These are phyloP conservation scores for Bellardia bayeri DNA, from an alignment of 2,888 invertebrate species.

Conservation along the genomic window DNA sequence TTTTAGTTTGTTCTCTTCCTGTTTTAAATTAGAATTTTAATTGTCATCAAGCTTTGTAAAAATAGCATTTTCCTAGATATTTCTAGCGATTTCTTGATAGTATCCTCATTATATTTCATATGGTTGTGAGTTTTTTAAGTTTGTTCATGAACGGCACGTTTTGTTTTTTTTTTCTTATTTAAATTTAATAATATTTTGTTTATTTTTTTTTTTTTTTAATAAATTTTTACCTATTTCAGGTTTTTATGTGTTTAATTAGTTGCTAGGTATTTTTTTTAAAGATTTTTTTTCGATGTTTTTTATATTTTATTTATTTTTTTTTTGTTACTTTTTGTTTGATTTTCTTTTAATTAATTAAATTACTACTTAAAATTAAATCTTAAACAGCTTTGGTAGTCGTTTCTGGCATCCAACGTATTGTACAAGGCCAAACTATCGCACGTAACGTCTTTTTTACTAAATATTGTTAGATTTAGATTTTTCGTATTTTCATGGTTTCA, in stretches of 20 bases:
- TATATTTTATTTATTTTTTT: constrained; percentile 71
- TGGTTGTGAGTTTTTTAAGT: constrained; percentile 55
- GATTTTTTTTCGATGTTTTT: constrained; percentile 72
- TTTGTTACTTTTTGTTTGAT: constrained; percentile 70
- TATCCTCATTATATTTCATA: constrained; percentile 47
- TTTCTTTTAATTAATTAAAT: constrained; percentile 68
- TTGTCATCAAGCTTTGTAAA: constrained; percentile 22
- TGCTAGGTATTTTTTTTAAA: constrained; percentile 63
- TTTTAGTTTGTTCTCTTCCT: constrained; percentile 37
- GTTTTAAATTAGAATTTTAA: constrained; percentile 18
- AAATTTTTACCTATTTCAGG: constrained; percentile 72
- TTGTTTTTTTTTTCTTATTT: constrained; percentile 62
- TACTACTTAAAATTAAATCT: constrained; percentile 81
- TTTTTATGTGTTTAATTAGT: constrained; percentile 71
- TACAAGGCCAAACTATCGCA: constrained; percentile 84
- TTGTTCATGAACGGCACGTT: constrained; percentile 74
- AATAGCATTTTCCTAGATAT: constrained; percentile 11
- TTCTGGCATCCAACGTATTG: constrained; percentile 85
- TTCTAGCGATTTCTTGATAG: constrained; percentile 16
- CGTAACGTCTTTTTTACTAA: constrained; percentile 84
- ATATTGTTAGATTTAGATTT: constrained; percentile 63
- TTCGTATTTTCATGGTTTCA: constrained; percentile 42
- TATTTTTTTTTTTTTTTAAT: constrained; percentile 52
- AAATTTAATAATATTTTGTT: constrained; percentile 53
- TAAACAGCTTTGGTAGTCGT: constrained; percentile 84